Base-by-base conservation (phyloP, 2,113 vertebrate species). In the Fregata magnificens region DNA sequence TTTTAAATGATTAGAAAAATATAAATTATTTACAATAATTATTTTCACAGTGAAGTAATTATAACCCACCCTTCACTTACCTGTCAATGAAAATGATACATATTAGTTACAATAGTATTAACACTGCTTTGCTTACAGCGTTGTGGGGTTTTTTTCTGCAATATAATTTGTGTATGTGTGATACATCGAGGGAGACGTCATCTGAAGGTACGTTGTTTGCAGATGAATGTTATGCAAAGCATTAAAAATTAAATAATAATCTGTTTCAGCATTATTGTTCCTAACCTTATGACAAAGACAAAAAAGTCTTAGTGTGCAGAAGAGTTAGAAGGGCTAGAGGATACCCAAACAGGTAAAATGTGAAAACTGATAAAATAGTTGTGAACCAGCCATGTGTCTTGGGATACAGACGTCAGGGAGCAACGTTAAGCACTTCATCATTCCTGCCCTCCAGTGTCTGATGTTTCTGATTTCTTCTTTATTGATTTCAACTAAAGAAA, bases 401-500 rank as follows among this genome's bases (percentile, higher is more conserved):
- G 77, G 66, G 72, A 96, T 82, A 62, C 56, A 97, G 82, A 96
- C 80, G 70, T 65, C 91, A 77, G 79, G 77, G 61, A 95, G 73
- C 38, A 83, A 36, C 76, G 81, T 82, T 91, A 92, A 97, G 59
- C 50, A 65, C 85, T 97, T 97, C 20, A 50, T 95, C 77, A 90
- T 85, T 86, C 74, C 74, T 97, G 88, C 74, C 91, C 50, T 92
- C 78, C 93, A 93, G 76, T 70, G 49, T 90, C 82, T 88, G 90
- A 91, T 95, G 86, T 53, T 95, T 94, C 87, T 93, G 92, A 95
- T 94, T 97, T 94, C 95, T 91, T 94, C 88, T 88, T 95, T 95
- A 97, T 97, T 96, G 94, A 97, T 95, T 97, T 91, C 66, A 97
- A 92, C 67, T 94, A 95, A 95, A 97, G 80, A 92, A 93, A 95